Base-by-base conservation (phyloP, 2,888 invertebrate species). In the Rhingia rostrata region DNA sequence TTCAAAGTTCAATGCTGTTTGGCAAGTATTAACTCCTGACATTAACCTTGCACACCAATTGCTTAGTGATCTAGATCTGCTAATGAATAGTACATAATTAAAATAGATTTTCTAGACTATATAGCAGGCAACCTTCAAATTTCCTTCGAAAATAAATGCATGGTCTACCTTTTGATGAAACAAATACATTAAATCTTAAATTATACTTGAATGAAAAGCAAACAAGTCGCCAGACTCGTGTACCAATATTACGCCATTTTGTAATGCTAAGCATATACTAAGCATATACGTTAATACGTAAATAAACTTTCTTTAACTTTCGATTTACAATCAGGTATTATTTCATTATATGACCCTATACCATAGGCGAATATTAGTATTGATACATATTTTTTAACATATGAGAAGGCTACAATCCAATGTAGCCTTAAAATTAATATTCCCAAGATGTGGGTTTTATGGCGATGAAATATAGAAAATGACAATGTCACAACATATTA, bases 1-100 rank as follows among this genome's bases (percentile, higher is more conserved):
- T 67, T 47, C 45, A 79, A 74, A 70, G 74, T 70, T 74, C 84
- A 84, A 70, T 84, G 74, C 37, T 39, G 51, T 54, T 84, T 84
- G 84, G 84, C 84, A 79, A 80, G 66, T 80, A 70, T 54, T 77
- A 74, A 79, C 79, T 79, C 47, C 60, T 75, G 83, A 79, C 83
- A 84, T 84, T 84, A 73, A 84, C 73, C 74, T 70, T 84, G 84
- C 51, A 12, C 79, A 69, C 14, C 67, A 12, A 51, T 63, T 63
- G 22, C 32, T 73, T 43, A 43, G 74, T 75, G 51, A 63, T 73
- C 69, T 69, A 69, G 56, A 74, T 74, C 63, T 54, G 60, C 69
- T 45, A 70, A 39, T 74, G 49, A 79, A 60, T 66, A 22, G 37
- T 47, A 73, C 61, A 56, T 43, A 77, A 66, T 73, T 61, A 77